Conservation (phyloP, 2,113 vertebrate species). For the Chloropsis cyanopogon region DNA sequence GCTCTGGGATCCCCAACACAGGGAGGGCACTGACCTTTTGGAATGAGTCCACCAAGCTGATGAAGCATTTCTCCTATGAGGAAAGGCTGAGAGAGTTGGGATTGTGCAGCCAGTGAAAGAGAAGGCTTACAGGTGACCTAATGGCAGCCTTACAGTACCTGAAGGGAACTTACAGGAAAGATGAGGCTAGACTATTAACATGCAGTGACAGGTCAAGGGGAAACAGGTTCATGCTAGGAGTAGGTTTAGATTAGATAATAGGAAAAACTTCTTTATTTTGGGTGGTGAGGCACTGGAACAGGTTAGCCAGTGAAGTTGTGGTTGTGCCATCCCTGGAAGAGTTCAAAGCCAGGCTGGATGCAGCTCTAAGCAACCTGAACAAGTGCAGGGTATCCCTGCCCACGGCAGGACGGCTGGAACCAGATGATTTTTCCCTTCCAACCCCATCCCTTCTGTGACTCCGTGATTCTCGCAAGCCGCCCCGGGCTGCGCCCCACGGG, state of each 20-base stretch:
- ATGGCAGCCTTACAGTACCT: neutral
- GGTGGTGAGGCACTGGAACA: too few species aligned
- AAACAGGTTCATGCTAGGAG: neutral
- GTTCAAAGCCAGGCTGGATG: neutral
- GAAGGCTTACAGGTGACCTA: neutral
- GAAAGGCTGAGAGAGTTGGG: neutral
- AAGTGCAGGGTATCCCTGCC: too few species aligned
- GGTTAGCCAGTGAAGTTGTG: neutral
- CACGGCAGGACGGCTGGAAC: neutral
- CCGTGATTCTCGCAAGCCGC: neutral
- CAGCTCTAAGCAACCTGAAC: too few species aligned
- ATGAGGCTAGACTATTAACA: neutral
- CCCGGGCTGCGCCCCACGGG: neutral
- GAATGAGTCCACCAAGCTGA: neutral
- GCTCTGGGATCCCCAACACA: neutral
- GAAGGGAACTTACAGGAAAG: neutral
- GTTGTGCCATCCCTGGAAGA: neutral
- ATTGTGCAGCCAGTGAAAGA: neutral
- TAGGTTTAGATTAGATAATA: neutral
- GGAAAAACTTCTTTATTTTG: neutral
- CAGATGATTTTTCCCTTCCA: neutral
- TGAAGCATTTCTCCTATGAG: neutral
- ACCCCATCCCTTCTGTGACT: rapidly evolving
- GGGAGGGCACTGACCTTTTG: neutral
- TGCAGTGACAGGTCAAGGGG: neutral